Evolutionary conservation across 1,140 invertebrate genomes (phyloP), one percentile per base, ranked within the genome.

Genomic region (Lysiphlebus fabarum): DNA sequence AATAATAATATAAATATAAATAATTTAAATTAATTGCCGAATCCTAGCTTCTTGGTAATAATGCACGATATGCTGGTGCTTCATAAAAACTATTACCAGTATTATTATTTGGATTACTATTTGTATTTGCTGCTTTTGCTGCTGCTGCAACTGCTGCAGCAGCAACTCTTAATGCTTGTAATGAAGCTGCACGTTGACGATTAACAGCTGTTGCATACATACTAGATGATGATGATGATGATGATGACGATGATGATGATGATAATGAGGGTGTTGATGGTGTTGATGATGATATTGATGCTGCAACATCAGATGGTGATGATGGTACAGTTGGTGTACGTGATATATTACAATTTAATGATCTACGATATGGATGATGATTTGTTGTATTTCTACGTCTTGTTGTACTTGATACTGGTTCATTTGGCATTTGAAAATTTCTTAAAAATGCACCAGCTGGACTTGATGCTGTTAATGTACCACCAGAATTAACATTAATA

Each of bases 11-110:
- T n/a, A n/a, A n/a, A 44, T 6, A 33, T 41, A n/a, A 26, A 3
- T 42, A 41, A 10, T 26, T 26, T 2, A 26, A 26, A 26, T 26
- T 26, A 26, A 26, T 26, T 26, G 10, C 48, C 58, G 37, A 33
- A 51, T 53, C 61, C 64, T 74, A 75, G 65, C 73, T 75, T 61
- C 74, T 72, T 38, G 73, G 73, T 56, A 75, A 55, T 36, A 75
- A 67, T 17, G 73, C 73, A 12, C 74, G 69, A 59, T 75, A 75
- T 51, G 70, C 67, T 26, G 73, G 72, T 50, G 72, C 71, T 55
- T 75, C 73, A 59, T 73, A 75, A 61, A 75, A 74, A 45, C 67
- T 53, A 6, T 49, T 49, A 4, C 38, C 42, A 9, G 17, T 58
- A 49, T 49, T 33, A 53, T 51, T 51, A 34, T 49, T 58, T 41